phyloP scores from a whole-genome alignment of 1,140 invertebrate species.

The Euschistus heros region DNA sequence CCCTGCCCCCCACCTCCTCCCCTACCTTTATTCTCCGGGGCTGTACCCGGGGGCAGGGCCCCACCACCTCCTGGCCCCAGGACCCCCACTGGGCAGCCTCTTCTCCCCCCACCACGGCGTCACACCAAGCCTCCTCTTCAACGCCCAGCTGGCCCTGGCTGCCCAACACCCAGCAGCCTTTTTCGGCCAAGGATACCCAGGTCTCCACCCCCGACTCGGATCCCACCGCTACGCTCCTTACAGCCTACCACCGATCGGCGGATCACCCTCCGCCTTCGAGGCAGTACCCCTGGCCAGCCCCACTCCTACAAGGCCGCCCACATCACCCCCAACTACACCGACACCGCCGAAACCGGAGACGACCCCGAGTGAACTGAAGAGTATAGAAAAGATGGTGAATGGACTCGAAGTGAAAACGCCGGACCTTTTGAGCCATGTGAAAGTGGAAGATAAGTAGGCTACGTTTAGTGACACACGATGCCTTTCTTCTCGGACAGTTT shows the following conservation, averaged over 20 bases:
- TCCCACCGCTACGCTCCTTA: slow-evolving; percentile 60
- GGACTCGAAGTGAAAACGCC: slow-evolving; percentile 52
- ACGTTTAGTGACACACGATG: slow-evolving; percentile 4
- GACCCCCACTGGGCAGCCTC: slow-evolving; percentile 28
- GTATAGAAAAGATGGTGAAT: slow-evolving; percentile 94
- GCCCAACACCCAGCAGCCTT: slow-evolving; percentile 60
- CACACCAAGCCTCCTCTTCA: slow-evolving; percentile 66
- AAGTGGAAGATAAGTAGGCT: slow-evolving; percentile 26
- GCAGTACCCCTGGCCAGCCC: slow-evolving; percentile 41
- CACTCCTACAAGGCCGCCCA: slow-evolving; percentile 31
- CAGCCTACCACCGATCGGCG: slow-evolving; percentile 32
- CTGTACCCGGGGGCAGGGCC: slow-evolving; percentile 57
- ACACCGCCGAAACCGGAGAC: slow-evolving; percentile 22
- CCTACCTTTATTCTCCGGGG: slow-evolving; percentile 57
- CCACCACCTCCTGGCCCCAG: slow-evolving; percentile 52
- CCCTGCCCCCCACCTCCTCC: slow-evolving; percentile 66
- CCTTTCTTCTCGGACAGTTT: slow-evolving; percentile 13
- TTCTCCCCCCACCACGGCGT: slow-evolving; percentile 41
- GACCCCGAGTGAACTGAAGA: slow-evolving; percentile 65
- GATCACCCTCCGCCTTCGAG: slow-evolving; percentile 59
- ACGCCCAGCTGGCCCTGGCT: slow-evolving; percentile 66
- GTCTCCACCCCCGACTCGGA: slow-evolving; percentile 43
- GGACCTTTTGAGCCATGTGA: slow-evolving; percentile 28
- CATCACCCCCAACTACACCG: slow-evolving; percentile 20
- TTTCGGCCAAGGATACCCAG: slow-evolving; percentile 46